phyloP scores from a whole-genome alignment of 2,888 invertebrate genomes.

The Drosophila monieri region DNA sequence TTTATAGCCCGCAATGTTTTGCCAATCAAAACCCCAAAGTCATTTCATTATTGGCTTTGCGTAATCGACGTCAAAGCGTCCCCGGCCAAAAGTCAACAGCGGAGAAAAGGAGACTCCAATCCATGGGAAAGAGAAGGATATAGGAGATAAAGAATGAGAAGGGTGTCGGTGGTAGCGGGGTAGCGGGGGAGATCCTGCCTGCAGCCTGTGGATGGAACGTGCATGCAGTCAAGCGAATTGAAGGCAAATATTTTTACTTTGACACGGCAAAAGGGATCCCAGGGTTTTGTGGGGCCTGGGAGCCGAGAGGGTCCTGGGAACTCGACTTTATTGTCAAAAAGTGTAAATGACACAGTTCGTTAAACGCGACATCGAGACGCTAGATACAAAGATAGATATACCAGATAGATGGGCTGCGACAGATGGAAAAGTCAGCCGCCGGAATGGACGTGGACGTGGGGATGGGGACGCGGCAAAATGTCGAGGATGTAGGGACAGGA shows the following conservation, averaged over 20 bases:
- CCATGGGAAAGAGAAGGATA: constrained; percentile 10
- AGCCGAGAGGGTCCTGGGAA: constrained; percentile 8
- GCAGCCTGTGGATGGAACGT: constrained; percentile 63
- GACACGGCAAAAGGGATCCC: constrained; percentile 65
- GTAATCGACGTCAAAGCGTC: constrained; percentile 79
- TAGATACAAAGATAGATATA: constrained; percentile 38
- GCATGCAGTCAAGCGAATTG: constrained; percentile 80
- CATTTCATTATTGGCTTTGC: constrained; percentile 82
- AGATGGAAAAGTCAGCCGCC: constrained; percentile 11
- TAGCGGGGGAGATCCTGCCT: constrained; percentile 13
- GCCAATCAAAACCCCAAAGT: constrained; percentile 81
- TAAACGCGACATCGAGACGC: constrained; percentile 63
- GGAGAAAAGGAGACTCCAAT: constrained; percentile 23
- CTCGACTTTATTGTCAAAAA: constrained; percentile 73
- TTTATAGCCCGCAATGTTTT: constrained; percentile 77
- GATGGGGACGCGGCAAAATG: background rate
- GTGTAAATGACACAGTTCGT: constrained; percentile 82
- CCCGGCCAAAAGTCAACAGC: constrained; percentile 75
- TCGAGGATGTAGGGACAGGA: constrained; percentile 48
- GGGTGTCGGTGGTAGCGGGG: background rate
- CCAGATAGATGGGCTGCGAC: constrained; percentile 19
- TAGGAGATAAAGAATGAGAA: background rate
- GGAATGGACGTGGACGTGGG: constrained; percentile 11
- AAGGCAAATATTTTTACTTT: constrained; percentile 79
- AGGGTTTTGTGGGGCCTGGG: constrained; percentile 9